A percentile compares a stretch with the other conserved stretches of the same genome.
These are phyloP conservation scores for Ctenochaetus hawaiiensis DNA, from an alignment of 2,797 vertebrate genomes.

Conservation along the genomic window DNA sequence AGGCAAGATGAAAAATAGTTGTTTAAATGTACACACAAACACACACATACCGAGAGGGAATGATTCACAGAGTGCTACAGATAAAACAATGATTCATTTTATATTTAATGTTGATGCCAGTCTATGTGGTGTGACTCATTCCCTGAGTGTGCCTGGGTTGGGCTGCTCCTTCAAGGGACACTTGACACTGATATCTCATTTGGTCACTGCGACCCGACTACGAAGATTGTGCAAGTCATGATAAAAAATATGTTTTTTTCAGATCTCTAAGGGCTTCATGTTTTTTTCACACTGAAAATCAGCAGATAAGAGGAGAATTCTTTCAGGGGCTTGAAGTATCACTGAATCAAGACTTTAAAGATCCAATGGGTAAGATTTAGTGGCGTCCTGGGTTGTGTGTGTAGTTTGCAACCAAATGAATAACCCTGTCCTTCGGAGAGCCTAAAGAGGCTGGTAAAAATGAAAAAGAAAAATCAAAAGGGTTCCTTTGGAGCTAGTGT, in stretches of 20 bases:
- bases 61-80: constrained; percentile 11
- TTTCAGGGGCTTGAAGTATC: background rate
- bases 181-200: constrained; percentile 48
- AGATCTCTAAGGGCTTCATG: background rate
- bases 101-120: constrained; percentile 12
- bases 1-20: background rate
- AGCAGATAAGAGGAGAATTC: background rate
- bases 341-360: background rate
- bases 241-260: constrained; percentile 18
- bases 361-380: too few relatives aligned
- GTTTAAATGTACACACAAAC: constrained; percentile 16
- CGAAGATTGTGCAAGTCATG: background rate
- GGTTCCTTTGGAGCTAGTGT: too few relatives aligned
- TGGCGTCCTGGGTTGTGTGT: too few relatives aligned
- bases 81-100: constrained; percentile 33
- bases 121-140: constrained; percentile 38
- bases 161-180: constrained; percentile 41
- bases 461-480: too few relatives aligned
- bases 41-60: background rate
- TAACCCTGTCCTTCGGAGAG: too few relatives aligned
- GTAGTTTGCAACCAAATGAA: too few relatives aligned
- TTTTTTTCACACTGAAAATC: background rate
- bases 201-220: constrained; percentile 42
- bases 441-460: too few relatives aligned
- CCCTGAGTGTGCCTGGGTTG: constrained; percentile 16